These are phyloP conservation scores for Lypha dubia DNA, from an alignment of 2,888 invertebrate species.

Conservation along the genomic window DNA sequence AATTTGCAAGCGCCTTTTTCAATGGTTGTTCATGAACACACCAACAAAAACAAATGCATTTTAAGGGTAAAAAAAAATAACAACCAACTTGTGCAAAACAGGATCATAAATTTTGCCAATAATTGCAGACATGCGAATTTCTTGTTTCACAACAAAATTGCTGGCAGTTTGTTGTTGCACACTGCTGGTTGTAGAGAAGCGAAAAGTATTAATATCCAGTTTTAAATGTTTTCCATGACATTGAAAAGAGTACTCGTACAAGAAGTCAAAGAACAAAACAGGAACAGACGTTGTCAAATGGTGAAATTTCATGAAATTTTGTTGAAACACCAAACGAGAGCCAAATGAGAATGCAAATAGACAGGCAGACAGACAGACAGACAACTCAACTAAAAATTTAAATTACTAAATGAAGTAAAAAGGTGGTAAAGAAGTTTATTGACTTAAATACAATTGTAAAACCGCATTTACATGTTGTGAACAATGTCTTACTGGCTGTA, in stretches of 20 bases:
- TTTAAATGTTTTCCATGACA: slow-evolving; percentile 48
- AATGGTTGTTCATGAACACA: slow-evolving; percentile 36
- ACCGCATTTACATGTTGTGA: slow-evolving; percentile 61
- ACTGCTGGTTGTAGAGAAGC: slow-evolving; percentile 13
- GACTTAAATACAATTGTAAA: slow-evolving; percentile 68
- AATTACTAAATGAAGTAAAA: slow-evolving; percentile 41
- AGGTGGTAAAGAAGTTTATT: slow-evolving; percentile 72
- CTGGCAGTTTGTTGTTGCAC: not conserved
- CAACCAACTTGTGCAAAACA: slow-evolving; percentile 41
- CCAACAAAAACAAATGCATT: slow-evolving; percentile 34
- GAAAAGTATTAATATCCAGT: slow-evolving; percentile 52
- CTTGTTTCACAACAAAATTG: slow-evolving; percentile 11
- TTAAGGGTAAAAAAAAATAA: slow-evolving; percentile 63
- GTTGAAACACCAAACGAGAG: slow-evolving; percentile 17
- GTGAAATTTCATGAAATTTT: slow-evolving; percentile 20
- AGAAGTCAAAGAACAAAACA: not conserved
- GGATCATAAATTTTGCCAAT: slow-evolving; percentile 60
- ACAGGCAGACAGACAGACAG: no score
- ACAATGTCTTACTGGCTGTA: slow-evolving; percentile 1
- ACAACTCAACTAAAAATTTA: slow-evolving; percentile 27
- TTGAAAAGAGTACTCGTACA: not conserved
- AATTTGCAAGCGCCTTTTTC: slow-evolving; percentile 57
- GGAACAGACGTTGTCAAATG: slow-evolving; percentile 23
- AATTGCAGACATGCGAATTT: slow-evolving; percentile 64
- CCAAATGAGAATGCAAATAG: not conserved